Evolutionary conservation across 2,797 vertebrate genomes (phyloP).

Genomic region (Falco rusticolus): DNA sequence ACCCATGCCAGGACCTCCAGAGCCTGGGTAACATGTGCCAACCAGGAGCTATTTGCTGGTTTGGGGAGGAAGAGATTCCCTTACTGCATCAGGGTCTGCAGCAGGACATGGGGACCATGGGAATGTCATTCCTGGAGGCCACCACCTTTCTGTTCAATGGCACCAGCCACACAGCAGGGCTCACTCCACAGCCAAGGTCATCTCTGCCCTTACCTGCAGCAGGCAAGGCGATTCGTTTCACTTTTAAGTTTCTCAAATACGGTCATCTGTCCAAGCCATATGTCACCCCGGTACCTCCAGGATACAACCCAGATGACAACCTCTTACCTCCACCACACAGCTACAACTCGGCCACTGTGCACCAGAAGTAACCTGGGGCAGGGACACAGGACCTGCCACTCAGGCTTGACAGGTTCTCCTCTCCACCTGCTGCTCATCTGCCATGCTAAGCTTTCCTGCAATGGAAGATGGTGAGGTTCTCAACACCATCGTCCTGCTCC

Average conservation of each 20-base stretch:
- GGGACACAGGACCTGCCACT: neutral
- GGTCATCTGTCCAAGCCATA: neutral
- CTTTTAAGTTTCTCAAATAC: neutral
- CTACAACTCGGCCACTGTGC: neutral
- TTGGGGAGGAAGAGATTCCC: neutral
- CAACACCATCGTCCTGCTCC: neutral
- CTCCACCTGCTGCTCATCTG: neutral
- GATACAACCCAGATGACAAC: neutral
- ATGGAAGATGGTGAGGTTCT: neutral
- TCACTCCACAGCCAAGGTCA: neutral
- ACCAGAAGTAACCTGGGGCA: neutral
- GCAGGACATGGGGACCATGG: neutral
- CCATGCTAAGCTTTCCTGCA: rapidly evolving
- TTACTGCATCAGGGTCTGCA: neutral
- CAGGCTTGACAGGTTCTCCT: neutral
- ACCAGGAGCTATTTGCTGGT: neutral
- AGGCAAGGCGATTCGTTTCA: neutral
- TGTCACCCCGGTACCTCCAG: neutral
- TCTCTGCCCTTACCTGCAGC: neutral
- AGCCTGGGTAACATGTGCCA: neutral
- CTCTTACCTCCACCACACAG: neutral
- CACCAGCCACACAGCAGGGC: neutral
- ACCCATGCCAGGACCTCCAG: neutral
- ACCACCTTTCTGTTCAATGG: neutral
- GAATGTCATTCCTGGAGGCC: neutral